Evolutionary conservation across 2,113 vertebrate species (phyloP).

Genomic region (Cololabis saira): DNA sequence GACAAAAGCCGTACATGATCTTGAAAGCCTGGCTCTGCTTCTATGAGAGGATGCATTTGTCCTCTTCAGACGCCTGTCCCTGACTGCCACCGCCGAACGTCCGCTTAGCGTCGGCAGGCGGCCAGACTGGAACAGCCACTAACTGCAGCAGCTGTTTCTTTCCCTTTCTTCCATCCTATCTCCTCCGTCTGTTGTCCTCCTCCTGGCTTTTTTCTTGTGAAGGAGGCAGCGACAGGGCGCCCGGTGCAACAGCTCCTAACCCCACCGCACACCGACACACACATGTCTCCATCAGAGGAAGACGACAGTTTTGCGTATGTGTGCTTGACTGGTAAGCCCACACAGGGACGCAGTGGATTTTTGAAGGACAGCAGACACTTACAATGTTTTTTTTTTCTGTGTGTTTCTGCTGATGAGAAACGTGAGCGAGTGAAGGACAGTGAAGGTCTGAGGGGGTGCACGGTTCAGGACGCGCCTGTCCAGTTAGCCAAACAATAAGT

Average conservation of each 20-base stretch:
- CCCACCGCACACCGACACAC: constrained; percentile 29
- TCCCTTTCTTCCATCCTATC: constrained; percentile 50
- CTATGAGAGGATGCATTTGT: constrained; percentile 39
- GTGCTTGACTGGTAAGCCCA: no score
- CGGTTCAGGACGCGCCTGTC: constrained; percentile 40
- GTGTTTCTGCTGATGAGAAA: constrained; percentile 30
- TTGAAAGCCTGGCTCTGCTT: constrained; percentile 21
- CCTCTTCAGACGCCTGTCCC: constrained; percentile 36
- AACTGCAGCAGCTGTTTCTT: constrained; percentile 63
- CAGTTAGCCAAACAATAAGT: constrained; percentile 56
- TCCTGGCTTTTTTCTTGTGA: constrained; percentile 18
- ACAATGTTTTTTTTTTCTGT: constrained; percentile 37
- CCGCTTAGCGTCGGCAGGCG: constrained; percentile 39
- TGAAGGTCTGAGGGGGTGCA: constrained; percentile 45
- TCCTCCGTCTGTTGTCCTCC: constrained; percentile 43
- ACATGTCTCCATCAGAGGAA: constrained; percentile 17
- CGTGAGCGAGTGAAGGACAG: constrained; percentile 42
- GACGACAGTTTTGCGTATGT: constrained; percentile 3
- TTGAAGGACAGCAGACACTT: constrained; percentile 46
- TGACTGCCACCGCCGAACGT: constrained; percentile 50
- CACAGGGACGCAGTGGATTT: not conserved
- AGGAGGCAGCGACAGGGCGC: constrained; percentile 35
- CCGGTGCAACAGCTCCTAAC: constrained; percentile 43
- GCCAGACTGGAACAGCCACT: constrained; percentile 51
- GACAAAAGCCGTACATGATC: constrained; percentile 8